These are phyloP conservation scores for Caligus rogercresseyi DNA, from an alignment of 1,140 invertebrate species.

Conservation along the genomic window DNA sequence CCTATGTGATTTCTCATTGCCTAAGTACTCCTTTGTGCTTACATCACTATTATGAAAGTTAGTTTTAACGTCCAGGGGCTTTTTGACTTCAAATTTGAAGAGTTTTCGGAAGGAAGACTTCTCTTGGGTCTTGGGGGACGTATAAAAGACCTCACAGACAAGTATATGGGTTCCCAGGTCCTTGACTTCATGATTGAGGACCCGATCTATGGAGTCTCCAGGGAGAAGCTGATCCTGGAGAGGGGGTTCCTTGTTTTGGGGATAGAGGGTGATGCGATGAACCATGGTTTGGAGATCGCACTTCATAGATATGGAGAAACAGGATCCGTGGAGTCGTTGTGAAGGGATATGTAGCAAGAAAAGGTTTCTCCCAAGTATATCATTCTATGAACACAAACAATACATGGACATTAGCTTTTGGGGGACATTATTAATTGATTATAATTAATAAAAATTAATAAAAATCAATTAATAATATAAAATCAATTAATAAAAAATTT, in stretches of 20 bases:
- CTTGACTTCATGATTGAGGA: conserved; percentile 94
- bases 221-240: conserved; percentile 43
- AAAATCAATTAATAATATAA: too few species aligned
- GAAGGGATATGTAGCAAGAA: conserved; percentile 88
- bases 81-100: conserved; percentile 95
- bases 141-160: conserved; percentile 87
- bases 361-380: conserved; percentile 88
- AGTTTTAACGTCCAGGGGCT: conserved; percentile 93
- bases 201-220: conserved; percentile 75
- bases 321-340: conserved; percentile 74
- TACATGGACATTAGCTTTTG: too few species aligned
- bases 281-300: conserved; percentile 80
- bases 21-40: conserved; percentile 24
- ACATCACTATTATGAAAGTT: conserved; percentile 94
- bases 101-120: conserved; percentile 65
- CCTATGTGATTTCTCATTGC: too few species aligned
- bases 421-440: conserved; percentile 22
- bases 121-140: conserved; percentile 40
- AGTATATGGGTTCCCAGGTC: conserved; percentile 92
- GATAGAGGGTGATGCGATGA: conserved; percentile 50
- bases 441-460: too few species aligned
- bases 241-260: conserved; percentile 34
- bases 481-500: too few species aligned
- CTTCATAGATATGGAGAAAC: conserved; percentile 66
- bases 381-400: too few species aligned